phyloP scores from a whole-genome alignment of 64 coral and sea anemone species.

The Montipora foliosa region DNA sequence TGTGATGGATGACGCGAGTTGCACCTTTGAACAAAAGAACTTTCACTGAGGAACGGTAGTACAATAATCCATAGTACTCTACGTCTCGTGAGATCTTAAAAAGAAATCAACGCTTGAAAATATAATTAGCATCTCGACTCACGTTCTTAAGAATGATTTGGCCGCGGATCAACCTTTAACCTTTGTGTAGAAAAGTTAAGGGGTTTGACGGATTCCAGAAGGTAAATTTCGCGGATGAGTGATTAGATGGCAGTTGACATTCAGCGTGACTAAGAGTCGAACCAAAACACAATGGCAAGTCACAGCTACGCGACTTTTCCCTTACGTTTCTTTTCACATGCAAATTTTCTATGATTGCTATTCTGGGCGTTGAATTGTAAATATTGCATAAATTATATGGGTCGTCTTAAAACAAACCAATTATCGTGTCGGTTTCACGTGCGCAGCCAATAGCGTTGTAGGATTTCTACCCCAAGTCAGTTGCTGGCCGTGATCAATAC shows the following conservation, averaged over 20 bases:
- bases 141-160: slow-evolving; percentile 16
- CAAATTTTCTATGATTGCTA: slow-evolving; percentile 30
- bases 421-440: slow-evolving; percentile 79
- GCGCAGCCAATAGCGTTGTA: slow-evolving; percentile 73
- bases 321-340: slow-evolving; percentile 29
- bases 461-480: slow-evolving; percentile 59
- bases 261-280: slow-evolving; percentile 48
- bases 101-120: slow-evolving; percentile 10
- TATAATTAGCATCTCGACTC: slow-evolving; percentile 44
- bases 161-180: neutral
- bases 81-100: slow-evolving; percentile 46
- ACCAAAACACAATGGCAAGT: slow-evolving; percentile 53
- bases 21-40: slow-evolving; percentile 9
- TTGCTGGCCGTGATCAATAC: slow-evolving; percentile 82
- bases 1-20: neutral
- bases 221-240: slow-evolving; percentile 44
- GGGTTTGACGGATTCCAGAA: slow-evolving; percentile 42
- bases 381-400: slow-evolving; percentile 92
- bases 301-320: slow-evolving; percentile 39
- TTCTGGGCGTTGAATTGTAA: slow-evolving; percentile 52
- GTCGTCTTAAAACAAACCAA: slow-evolving; percentile 91
- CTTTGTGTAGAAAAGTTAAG: slow-evolving; percentile 23
- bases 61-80: slow-evolving; percentile 3
- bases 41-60: neutral
- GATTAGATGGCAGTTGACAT: neutral